These are phyloP conservation scores for Linnaemya tessellans DNA, from an alignment of 2,888 invertebrate genomes.

Conservation along the genomic window DNA sequence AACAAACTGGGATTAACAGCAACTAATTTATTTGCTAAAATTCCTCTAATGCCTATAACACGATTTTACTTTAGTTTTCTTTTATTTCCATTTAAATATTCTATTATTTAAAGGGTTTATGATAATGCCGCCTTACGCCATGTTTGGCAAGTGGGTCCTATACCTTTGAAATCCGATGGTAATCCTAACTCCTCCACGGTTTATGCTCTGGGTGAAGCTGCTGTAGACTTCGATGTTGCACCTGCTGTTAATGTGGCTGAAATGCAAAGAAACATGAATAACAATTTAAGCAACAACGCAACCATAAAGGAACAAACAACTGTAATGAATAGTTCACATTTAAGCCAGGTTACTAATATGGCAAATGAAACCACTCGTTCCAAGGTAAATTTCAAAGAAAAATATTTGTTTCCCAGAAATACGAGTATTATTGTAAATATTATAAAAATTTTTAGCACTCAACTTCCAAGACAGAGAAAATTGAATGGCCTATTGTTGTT, in stretches of 20 bases:
- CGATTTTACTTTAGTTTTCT: constrained; percentile 19
- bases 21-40: constrained; percentile 65
- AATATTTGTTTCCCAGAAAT: not conserved
- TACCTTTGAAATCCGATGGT: constrained; percentile 75
- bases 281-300: constrained; percentile 28
- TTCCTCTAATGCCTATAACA: constrained; percentile 46
- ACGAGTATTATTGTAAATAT: no score
- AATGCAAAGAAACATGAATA: constrained; percentile 62
- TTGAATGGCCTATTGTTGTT: constrained; percentile 90
- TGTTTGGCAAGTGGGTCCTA: constrained; percentile 85
- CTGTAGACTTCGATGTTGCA: constrained; percentile 93
- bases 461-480: constrained; percentile 76
- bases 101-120: constrained; percentile 78
- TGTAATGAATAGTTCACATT: constrained; percentile 42
- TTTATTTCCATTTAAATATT: constrained; percentile 4
- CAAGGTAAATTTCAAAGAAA: constrained; percentile 31
- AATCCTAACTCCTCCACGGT: constrained; percentile 76
- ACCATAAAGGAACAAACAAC: constrained; percentile 44
- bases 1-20: constrained; percentile 36
- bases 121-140: constrained; percentile 82
- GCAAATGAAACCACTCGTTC: constrained; percentile 39
- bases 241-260: constrained; percentile 82
- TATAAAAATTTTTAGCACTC: constrained; percentile 27
- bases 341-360: constrained; percentile 48
- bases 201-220: constrained; percentile 90